Evolutionary conservation across 1,140 invertebrate genomes (phyloP).

Genomic region (Luehdorfia chinensis): DNA sequence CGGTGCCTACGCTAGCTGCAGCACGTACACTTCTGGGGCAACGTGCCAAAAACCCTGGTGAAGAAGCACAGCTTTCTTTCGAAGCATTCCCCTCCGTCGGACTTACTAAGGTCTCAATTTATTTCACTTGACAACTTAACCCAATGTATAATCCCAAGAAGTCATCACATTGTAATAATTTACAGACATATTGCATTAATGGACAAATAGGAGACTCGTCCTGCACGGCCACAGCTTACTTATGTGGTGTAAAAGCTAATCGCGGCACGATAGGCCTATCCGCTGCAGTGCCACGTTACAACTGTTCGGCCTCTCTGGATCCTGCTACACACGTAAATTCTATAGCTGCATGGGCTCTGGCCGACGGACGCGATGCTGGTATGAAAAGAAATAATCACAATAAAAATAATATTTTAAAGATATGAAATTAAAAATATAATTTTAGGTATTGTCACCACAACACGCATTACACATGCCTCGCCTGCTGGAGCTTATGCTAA

Average conservation of each 20-base stretch:
- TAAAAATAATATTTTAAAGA: neutral
- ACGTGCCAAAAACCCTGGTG: slow-evolving; percentile 72
- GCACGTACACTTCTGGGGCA: slow-evolving; percentile 83
- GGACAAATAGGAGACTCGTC: slow-evolving; percentile 88
- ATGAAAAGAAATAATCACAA: slow-evolving; percentile 46
- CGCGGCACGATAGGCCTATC: slow-evolving; percentile 86
- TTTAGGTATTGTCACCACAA: slow-evolving; percentile 86
- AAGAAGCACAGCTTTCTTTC: slow-evolving; percentile 83
- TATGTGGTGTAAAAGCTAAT: slow-evolving; percentile 90
- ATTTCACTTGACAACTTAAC: neutral
- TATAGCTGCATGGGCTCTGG: slow-evolving; percentile 84
- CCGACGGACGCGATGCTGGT: slow-evolving; percentile 79
- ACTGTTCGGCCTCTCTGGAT: slow-evolving; percentile 78
- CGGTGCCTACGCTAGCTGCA: slow-evolving; percentile 83
- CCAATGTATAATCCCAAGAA: too few relatives aligned
- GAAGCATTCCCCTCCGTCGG: slow-evolving; percentile 86
- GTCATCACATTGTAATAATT: neutral
- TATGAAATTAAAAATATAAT: neutral
- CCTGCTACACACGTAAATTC: slow-evolving; percentile 78
- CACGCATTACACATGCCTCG: slow-evolving; percentile 88
- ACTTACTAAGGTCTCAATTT: slow-evolving; percentile 81
- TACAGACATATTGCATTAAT: slow-evolving; percentile 88
- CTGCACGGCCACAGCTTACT: slow-evolving; percentile 87
- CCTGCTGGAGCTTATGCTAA: slow-evolving; percentile 87
- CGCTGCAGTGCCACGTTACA: slow-evolving; percentile 77